A percentile compares a stretch with the other conserved stretches of the same genome.
Conservation (phyloP, 2,888 invertebrate genomes). For the Parthenolecanium corni region DNA sequence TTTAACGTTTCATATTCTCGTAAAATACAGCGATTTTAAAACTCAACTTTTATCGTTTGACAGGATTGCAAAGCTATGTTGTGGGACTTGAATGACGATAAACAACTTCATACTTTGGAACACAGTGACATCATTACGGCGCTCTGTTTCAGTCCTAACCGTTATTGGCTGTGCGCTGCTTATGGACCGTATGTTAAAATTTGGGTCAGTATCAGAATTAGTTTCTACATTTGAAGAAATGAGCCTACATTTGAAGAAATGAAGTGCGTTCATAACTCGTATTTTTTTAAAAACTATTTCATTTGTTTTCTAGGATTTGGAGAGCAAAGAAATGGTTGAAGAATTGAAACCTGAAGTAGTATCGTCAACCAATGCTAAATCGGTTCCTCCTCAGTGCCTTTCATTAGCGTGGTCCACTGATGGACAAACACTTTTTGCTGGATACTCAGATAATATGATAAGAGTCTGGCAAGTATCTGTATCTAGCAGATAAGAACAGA, state of each 20-base stretch:
- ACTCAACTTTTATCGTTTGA: slow-evolving; percentile 18
- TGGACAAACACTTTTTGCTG: slow-evolving; percentile 96
- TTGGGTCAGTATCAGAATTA: slow-evolving; percentile 54
- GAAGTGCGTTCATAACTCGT: not conserved
- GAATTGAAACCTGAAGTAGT: slow-evolving; percentile 95
- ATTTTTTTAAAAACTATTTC: slow-evolving; percentile 9
- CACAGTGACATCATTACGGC: slow-evolving; percentile 98
- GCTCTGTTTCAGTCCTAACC: slow-evolving; percentile 96
- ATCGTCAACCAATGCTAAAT: slow-evolving; percentile 56
- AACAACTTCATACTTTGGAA: slow-evolving; percentile 95
- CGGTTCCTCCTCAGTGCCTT: slow-evolving; percentile 89
- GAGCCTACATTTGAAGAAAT: not conserved
- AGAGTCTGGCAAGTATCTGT: slow-evolving; percentile 97
- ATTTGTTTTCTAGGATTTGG: slow-evolving; percentile 61
- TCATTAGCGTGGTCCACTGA: slow-evolving; percentile 98
- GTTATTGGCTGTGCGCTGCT: slow-evolving; percentile 99
- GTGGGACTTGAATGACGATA: slow-evolving; percentile 99
- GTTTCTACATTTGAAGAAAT: not conserved
- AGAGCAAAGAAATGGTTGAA: slow-evolving; percentile 98
- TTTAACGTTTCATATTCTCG: not conserved
- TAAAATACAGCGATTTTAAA: not conserved
- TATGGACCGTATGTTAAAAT: slow-evolving; percentile 97
- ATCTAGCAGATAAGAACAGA: slow-evolving; percentile 52
- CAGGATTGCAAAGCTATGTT: slow-evolving; percentile 97
- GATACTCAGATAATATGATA: slow-evolving; percentile 96